Conservation (phyloP, 2,888 invertebrate genomes). For the Elegia similella region DNA sequence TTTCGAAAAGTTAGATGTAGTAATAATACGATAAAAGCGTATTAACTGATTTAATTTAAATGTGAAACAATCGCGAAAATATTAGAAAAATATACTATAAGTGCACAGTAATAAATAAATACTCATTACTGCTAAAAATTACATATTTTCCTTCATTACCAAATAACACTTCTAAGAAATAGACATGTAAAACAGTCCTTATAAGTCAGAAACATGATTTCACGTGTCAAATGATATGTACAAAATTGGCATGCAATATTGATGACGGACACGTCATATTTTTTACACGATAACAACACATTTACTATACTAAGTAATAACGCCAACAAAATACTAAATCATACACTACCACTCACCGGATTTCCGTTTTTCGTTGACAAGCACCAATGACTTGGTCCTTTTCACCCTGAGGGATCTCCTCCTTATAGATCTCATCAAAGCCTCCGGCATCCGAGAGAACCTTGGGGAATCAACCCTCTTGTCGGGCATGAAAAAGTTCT, state of each 20-base stretch:
- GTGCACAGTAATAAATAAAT: neutral
- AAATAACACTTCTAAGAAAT: neutral
- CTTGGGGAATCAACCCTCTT: slow-evolving; percentile 81
- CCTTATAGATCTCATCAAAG: slow-evolving; percentile 86
- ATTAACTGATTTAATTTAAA: too few species aligned
- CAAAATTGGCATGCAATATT: slow-evolving; percentile 8
- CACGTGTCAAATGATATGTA: neutral
- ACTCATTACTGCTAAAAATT: neutral
- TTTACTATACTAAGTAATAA: neutral
- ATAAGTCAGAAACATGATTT: neutral
- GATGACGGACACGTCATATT: slow-evolving; percentile 3
- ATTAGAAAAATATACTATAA: too few species aligned
- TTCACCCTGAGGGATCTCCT: slow-evolving; percentile 87
- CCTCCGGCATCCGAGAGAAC: slow-evolving; percentile 87
- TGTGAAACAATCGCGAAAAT: too few species aligned
- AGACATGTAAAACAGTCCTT: slow-evolving; percentile 1
- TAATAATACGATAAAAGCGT: too few species aligned
- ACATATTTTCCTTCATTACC: neutral
- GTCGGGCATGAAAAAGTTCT: slow-evolving; percentile 88
- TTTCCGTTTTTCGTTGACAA: slow-evolving; percentile 88
- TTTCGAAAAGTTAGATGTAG: too few species aligned
- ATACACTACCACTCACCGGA: slow-evolving; percentile 86
- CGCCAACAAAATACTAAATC: slow-evolving; percentile 29
- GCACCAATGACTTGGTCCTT: slow-evolving; percentile 87
- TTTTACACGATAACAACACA: slow-evolving; percentile 1